phyloP scores from a whole-genome alignment of 92 coral and sea anemone species.

The Bergia puertoricense region DNA sequence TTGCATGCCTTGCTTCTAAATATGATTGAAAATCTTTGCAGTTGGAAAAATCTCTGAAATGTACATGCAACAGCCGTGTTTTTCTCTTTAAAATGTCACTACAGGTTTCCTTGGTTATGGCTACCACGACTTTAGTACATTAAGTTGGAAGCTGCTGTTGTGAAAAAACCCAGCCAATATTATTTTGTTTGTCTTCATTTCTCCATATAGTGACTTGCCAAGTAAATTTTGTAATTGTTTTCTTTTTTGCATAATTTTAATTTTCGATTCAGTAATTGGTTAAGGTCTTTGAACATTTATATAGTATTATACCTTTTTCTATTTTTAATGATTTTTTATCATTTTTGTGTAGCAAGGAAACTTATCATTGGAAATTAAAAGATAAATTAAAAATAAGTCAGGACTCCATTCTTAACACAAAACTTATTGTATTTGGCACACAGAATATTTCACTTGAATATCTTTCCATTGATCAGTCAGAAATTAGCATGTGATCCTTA shows the following conservation, averaged over 20 bases:
- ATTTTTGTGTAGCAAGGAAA: neutral
- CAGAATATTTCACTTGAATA: neutral
- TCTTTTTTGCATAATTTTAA: too few relatives aligned
- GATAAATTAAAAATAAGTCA: too few relatives aligned
- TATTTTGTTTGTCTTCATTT: too few relatives aligned
- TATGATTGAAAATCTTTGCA: neutral
- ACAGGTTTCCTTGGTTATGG: neutral
- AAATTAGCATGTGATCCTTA: neutral
- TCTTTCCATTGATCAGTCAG: neutral
- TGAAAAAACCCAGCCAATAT: too few relatives aligned
- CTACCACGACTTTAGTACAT: neutral
- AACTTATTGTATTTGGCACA: neutral
- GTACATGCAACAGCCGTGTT: too few relatives aligned
- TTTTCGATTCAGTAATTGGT: neutral
- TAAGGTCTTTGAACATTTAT: neutral
- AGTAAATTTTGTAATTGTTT: too few relatives aligned
- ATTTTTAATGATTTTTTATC: too few relatives aligned
- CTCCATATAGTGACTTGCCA: neutral
- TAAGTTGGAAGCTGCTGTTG: too few relatives aligned
- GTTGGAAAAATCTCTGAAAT: too few relatives aligned
- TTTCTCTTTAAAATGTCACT: too few relatives aligned
- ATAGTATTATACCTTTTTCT: neutral
- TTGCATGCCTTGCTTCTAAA: neutral
- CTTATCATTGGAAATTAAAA: neutral
- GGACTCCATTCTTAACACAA: neutral